These are phyloP conservation scores for Nipponacmea schrenckii DNA, from an alignment of 2,888 invertebrate species.

Conservation along the genomic window DNA sequence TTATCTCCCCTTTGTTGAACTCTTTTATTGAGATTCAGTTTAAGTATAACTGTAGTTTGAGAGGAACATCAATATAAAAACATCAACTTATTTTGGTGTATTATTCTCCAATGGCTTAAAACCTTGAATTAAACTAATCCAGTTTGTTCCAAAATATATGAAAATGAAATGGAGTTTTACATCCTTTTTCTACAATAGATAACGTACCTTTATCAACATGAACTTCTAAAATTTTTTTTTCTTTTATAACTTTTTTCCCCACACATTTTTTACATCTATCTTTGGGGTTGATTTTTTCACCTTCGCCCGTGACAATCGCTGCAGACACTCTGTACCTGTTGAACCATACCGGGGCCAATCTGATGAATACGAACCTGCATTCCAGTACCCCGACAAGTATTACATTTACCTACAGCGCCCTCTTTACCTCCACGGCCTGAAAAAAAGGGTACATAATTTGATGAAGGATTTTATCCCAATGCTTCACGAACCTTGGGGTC, in stretches of 20 bases:
- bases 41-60: no score
- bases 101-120: no score
- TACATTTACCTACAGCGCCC: constrained; percentile 87
- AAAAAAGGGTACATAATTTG: background rate
- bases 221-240: constrained; percentile 93
- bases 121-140: no score
- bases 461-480: no score
- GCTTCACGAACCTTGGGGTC: no score
- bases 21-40: no score
- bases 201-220: constrained; percentile 80
- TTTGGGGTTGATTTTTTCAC: constrained; percentile 73
- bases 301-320: constrained; percentile 84
- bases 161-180: no score
- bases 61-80: no score
- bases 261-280: constrained; percentile 93
- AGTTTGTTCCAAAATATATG: no score
- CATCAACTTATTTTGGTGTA: no score
- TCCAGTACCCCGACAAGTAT: constrained; percentile 88
- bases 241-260: constrained; percentile 88
- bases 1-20: no score
- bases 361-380: constrained; percentile 79
- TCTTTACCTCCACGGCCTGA: constrained; percentile 88
- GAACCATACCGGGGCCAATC: constrained; percentile 81
- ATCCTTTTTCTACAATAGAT: no score
- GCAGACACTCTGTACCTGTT: constrained; percentile 92